Conservation (phyloP, 1,140 invertebrate species). For the Melipona quadrifasciata region DNA sequence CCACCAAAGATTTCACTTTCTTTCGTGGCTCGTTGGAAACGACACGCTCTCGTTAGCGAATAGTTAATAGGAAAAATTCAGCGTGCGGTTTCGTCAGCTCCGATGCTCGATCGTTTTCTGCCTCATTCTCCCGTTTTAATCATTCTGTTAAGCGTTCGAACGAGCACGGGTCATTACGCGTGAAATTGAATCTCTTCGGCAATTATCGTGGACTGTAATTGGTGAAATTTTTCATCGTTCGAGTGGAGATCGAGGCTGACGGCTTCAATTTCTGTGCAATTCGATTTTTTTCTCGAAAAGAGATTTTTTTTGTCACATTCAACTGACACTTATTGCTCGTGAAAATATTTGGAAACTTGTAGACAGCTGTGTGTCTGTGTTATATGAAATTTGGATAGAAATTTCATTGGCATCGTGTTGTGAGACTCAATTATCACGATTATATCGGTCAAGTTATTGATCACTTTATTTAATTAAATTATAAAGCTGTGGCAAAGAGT, state of each 20-base stretch:
- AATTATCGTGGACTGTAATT: neutral
- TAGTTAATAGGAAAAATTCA: neutral
- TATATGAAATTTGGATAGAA: too few relatives aligned
- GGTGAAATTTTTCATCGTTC: neutral
- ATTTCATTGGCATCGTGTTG: too few relatives aligned
- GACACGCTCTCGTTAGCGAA: neutral
- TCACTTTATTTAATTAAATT: too few relatives aligned
- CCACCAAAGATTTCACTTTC: constrained; percentile 33
- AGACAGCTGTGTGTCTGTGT: too few relatives aligned
- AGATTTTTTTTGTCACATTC: too few relatives aligned
- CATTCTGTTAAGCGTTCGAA: neutral
- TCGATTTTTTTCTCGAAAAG: too few relatives aligned
- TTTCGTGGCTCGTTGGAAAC: neutral
- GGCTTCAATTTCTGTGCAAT: too few relatives aligned
- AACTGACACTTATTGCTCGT: too few relatives aligned
- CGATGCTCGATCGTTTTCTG: neutral
- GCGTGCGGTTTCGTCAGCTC: neutral
- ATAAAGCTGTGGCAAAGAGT: too few relatives aligned
- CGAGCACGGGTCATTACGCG: neutral
- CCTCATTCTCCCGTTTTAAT: neutral
- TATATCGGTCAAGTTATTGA: too few relatives aligned
- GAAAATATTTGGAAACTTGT: too few relatives aligned
- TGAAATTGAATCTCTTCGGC: neutral
- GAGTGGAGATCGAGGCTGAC: neutral
- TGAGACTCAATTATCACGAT: too few relatives aligned